Base-by-base conservation (phyloP, 1,140 invertebrate genomes). In the Diprion similis region DNA sequence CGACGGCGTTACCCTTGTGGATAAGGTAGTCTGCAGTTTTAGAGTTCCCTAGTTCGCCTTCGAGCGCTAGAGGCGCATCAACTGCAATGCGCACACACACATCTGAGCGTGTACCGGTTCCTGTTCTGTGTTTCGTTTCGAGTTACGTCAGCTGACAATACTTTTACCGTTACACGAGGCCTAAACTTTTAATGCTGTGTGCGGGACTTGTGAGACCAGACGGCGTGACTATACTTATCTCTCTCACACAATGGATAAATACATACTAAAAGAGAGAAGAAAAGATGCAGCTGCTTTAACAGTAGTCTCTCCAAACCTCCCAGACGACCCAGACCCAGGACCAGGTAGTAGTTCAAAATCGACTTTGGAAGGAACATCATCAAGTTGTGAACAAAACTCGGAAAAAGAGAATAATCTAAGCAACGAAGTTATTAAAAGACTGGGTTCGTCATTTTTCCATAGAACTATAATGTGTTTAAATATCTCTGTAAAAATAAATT, bases 131-230 rank as follows among this genome's bases (percentile, higher is more conserved):
- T n/a, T n/a, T n/a, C 48, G 48, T 51, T 51, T 8, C 48, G 48
- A 51, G 48, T 51, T 51, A 51, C 48, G 48, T 51, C 48, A 51
- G 48, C 48, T 51, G 48, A 51, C 48, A 51, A 51, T 51, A 51
- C 48, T 8, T 51, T 51, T 51, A 51, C 48, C 48, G 48, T 51
- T 51, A 51, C 48, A 51, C 48, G 48, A 15, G 48, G 48, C 48
- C 48, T 51, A 51, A 51, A 51, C 48, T 51, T 51, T 51, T 51
- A 51, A 51, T 15, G 48, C 9, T 51, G 48, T 51, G 48, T 51
- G 48, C 48, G 48, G 48, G 48, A 51, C 48, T 15, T 51, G 15
- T 51, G 48, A 51, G 48, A 51, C 48, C 48, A 15, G 48, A 51
- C 48, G 48, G 48, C 48, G 48, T 51, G 15, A 51, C 48, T 51